These are phyloP conservation scores for Phodopus roborovskii DNA, from an alignment of 2,113 vertebrate species.

Conservation along the genomic window DNA sequence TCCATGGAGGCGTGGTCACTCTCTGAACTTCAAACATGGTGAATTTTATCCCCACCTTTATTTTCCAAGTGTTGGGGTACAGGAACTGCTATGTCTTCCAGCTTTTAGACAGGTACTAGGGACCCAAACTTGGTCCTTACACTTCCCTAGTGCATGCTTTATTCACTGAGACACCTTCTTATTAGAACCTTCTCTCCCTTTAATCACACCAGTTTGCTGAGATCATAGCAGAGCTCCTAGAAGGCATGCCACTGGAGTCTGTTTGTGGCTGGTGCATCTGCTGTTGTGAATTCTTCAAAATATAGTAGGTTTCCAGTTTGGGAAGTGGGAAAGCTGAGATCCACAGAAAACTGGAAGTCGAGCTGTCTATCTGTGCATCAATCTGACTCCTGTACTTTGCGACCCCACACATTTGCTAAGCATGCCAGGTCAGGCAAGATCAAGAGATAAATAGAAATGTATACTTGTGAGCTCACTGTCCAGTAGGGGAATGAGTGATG, in stretches of 20 bases:
- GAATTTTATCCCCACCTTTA: background rate
- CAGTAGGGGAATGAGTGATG: background rate
- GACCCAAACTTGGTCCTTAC: background rate
- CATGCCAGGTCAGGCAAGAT: background rate
- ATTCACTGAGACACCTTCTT: background rate
- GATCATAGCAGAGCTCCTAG: background rate
- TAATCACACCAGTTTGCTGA: background rate
- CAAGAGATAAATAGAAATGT: background rate
- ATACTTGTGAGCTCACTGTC: background rate
- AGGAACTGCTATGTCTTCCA: background rate
- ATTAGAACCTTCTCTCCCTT: background rate
- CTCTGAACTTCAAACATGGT: background rate
- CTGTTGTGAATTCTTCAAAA: background rate
- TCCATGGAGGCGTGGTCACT: background rate
- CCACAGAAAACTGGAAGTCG: background rate
- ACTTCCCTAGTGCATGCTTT: background rate
- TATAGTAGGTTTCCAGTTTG: background rate
- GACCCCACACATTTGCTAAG: background rate
- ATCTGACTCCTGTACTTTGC: too few relatives aligned
- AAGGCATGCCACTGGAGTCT: background rate
- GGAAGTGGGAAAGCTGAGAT: background rate
- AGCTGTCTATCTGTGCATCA: background rate
- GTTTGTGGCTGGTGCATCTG: background rate
- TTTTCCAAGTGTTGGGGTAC: background rate
- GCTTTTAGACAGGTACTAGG: background rate